Percentiles rank a stretch among this genome's conserved stretches.
These are phyloP conservation scores for Xenopus petersii DNA, from an alignment of 2,797 vertebrate species.

Conservation along the genomic window DNA sequence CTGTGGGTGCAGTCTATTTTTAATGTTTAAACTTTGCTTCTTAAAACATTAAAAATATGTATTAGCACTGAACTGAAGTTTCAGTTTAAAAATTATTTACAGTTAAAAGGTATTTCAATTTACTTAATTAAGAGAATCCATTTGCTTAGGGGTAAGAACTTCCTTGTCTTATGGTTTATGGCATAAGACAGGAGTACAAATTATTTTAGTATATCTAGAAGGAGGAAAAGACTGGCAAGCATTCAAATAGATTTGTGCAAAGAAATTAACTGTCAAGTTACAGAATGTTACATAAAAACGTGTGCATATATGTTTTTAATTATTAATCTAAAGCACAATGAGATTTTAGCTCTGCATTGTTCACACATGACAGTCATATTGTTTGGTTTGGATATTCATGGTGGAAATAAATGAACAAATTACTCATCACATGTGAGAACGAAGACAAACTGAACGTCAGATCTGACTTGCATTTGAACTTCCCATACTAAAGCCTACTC, in stretches of 20 bases:
- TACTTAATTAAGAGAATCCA: constrained; percentile 8
- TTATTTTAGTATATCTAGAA: too few species aligned
- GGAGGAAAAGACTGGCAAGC: too few species aligned
- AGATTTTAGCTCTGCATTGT: constrained; percentile 10
- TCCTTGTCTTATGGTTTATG: too few species aligned
- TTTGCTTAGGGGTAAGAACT: constrained; percentile 13
- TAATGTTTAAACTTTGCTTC: constrained; percentile 9
- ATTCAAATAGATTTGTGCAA: too few species aligned
- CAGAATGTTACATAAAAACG: constrained; percentile 25
- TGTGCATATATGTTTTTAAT: constrained; percentile 17
- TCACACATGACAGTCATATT: constrained; percentile 25
- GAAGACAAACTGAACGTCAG: constrained; percentile 25
- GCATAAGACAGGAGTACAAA: too few species aligned
- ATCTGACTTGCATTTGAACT: constrained; percentile 36
- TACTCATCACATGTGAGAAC: constrained; percentile 34
- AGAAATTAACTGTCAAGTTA: constrained; percentile 14
- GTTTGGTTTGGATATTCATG: constrained; percentile 28
- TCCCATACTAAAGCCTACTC: constrained; percentile 10
- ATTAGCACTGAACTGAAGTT: background rate
- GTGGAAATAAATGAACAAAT: constrained; percentile 43
- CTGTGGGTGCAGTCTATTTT: background rate
- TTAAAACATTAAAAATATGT: background rate
- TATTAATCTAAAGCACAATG: constrained; percentile 35
- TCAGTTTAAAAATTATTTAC: constrained; percentile 2
- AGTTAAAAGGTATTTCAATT: background rate